These are phyloP conservation scores for Zaprionus capensis DNA, from an alignment of 1,140 invertebrate species.

Conservation along the genomic window DNA sequence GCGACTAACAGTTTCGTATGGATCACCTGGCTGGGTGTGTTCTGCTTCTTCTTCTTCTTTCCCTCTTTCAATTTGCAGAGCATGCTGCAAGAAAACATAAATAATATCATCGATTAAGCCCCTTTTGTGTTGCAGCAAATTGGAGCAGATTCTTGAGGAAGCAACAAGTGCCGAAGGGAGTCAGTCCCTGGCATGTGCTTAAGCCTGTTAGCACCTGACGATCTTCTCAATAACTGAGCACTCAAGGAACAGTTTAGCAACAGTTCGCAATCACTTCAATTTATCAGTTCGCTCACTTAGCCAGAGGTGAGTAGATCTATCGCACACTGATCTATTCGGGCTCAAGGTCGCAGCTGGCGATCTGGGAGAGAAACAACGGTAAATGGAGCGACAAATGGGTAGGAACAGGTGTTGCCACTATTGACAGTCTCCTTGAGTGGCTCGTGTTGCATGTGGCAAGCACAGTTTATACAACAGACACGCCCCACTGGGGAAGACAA, in stretches of 20 bases:
- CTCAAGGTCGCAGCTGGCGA: constrained; percentile 58
- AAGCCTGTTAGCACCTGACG: constrained; percentile 35
- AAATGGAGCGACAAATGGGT: constrained; percentile 19
- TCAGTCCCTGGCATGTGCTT: constrained; percentile 35
- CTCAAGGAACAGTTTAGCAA: constrained; percentile 5
- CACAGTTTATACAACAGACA: constrained; percentile 35
- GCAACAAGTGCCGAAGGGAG: constrained; percentile 57
- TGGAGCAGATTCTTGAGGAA: constrained; percentile 35
- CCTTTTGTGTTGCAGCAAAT: constrained; percentile 71
- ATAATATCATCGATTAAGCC: constrained; percentile 55
- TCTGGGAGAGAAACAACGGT: constrained; percentile 16
- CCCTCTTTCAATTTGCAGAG: constrained; percentile 12
- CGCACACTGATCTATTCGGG: constrained; percentile 14
- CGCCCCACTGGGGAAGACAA: constrained; percentile 67
- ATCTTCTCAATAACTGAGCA: constrained; percentile 6
- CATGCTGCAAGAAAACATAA: constrained; percentile 64
- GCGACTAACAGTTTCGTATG: constrained; percentile 59
- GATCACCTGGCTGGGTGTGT: not conserved
- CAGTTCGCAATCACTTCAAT: constrained; percentile 18
- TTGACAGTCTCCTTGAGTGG: constrained; percentile 75
- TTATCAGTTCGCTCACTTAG: constrained; percentile 36
- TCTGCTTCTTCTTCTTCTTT: not conserved
- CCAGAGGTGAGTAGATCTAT: constrained; percentile 3
- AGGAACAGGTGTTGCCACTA: constrained; percentile 66
- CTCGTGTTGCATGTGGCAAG: constrained; percentile 72